Percentiles rank a stretch among this genome's conserved stretches.
These are phyloP conservation scores for Dicycla oo DNA, from an alignment of 2,888 invertebrate genomes.

Conservation along the genomic window DNA sequence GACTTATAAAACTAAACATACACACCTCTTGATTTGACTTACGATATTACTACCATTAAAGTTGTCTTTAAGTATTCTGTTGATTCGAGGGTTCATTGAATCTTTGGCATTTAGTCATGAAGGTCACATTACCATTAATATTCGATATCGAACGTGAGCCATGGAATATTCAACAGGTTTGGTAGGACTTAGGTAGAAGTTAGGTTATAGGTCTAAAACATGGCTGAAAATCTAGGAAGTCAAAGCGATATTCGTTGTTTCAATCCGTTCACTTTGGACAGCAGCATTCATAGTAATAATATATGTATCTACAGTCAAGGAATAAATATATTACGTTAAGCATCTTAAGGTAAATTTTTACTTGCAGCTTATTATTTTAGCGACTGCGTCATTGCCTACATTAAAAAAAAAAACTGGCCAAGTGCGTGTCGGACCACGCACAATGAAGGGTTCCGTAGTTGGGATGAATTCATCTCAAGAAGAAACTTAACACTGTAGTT, in stretches of 20 bases:
- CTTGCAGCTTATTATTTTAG: no score
- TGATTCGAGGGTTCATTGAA: slow-evolving; percentile 19
- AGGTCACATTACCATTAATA: slow-evolving; percentile 44
- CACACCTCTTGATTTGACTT: neutral
- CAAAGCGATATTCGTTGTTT: neutral
- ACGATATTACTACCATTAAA: slow-evolving; percentile 3
- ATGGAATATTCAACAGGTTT: slow-evolving; percentile 23
- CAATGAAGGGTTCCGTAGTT: no score
- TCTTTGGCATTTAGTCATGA: slow-evolving; percentile 25
- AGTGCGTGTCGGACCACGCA: no score
- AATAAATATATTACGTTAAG: no score
- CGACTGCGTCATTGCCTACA: no score
- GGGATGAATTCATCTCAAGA: no score
- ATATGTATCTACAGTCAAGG: no score
- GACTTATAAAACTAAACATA: slow-evolving; percentile 13
- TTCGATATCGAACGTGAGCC: slow-evolving; percentile 22
- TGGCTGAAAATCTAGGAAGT: neutral
- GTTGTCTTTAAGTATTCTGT: slow-evolving; percentile 20
- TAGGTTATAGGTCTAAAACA: neutral
- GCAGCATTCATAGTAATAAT: neutral
- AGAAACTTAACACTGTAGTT: no score
- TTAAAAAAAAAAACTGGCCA: no score
- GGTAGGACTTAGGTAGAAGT: neutral
- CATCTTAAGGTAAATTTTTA: no score
- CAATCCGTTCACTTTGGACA: neutral